phyloP scores from a whole-genome alignment of 2,797 vertebrate genomes.

The Melanotaenia trifasciata region DNA sequence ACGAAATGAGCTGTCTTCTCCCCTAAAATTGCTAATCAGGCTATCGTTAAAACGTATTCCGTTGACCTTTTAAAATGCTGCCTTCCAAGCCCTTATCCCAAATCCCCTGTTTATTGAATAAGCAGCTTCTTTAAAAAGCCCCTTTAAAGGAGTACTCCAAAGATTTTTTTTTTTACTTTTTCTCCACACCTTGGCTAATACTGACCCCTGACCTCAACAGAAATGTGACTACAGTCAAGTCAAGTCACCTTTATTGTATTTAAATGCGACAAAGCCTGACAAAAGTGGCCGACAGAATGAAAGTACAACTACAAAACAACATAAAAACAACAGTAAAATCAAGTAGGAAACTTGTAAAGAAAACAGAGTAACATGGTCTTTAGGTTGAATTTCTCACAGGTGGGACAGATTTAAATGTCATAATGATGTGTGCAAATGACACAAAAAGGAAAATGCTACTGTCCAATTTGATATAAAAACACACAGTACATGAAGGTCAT shows the following conservation, averaged over 20 bases:
- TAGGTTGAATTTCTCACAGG: background rate
- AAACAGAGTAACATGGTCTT: background rate
- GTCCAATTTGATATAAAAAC: constrained; percentile 26
- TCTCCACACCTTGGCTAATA: constrained; percentile 19
- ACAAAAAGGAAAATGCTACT: background rate
- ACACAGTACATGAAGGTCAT: background rate
- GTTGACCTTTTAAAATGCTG: constrained; percentile 83
- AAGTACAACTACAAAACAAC: background rate
- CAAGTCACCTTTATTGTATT: too few relatives aligned
- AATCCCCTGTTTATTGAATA: constrained; percentile 78
- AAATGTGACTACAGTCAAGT: too few relatives aligned
- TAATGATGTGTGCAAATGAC: constrained; percentile 54
- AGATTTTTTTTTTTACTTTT: constrained; percentile 30
- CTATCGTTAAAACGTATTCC: constrained; percentile 76
- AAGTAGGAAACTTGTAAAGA: background rate
- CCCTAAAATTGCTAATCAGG: constrained; percentile 72
- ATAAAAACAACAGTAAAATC: background rate
- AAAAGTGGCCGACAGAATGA: too few relatives aligned
- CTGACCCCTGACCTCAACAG: constrained; percentile 56
- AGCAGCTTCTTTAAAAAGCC: constrained; percentile 66
- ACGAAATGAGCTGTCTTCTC: constrained; percentile 58
- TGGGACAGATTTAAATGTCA: background rate
- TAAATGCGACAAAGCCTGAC: too few relatives aligned
- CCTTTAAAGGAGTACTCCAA: constrained; percentile 63
- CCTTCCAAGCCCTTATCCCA: constrained; percentile 67